Conservation (phyloP, 2,888 invertebrate species). For the Gymnocheta viridis region DNA sequence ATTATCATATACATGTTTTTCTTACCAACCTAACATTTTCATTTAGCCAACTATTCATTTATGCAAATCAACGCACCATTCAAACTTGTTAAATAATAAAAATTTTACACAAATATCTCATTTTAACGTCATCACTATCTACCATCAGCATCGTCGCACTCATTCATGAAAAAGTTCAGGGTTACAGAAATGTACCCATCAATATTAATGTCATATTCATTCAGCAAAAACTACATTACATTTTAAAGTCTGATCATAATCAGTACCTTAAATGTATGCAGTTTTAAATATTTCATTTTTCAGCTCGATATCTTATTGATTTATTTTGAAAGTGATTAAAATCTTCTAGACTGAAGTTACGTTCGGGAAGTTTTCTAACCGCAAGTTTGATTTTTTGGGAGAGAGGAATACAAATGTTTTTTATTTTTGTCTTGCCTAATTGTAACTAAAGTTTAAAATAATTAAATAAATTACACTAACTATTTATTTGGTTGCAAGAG, state of each 20-base stretch:
- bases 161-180: background rate
- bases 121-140: constrained; percentile 10
- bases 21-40: background rate
- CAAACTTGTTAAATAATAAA: constrained; percentile 6
- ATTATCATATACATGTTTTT: background rate
- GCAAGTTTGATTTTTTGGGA: no score
- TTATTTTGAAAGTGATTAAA: no score
- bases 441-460: no score
- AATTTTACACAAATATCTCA: constrained; percentile 17
- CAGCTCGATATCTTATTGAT: no score
- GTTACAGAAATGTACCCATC: background rate
- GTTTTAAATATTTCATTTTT: no score
- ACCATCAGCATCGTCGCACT: background rate
- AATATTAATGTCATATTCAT: constrained; percentile 16
- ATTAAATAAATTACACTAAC: no score
- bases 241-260: background rate
- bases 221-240: constrained; percentile 3
- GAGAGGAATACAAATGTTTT: no score
- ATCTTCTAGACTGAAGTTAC: no score
- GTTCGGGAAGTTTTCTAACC: no score
- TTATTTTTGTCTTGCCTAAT: no score
- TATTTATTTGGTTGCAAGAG: no score
- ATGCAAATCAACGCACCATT: constrained; percentile 1
- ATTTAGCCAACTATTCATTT: constrained; percentile 27
- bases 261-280: background rate